Percentiles rank a stretch among this genome's conserved stretches.
Evolutionary conservation across 2,888 invertebrate genomes (phyloP).

Genomic region (Folsomia manolachei): DNA sequence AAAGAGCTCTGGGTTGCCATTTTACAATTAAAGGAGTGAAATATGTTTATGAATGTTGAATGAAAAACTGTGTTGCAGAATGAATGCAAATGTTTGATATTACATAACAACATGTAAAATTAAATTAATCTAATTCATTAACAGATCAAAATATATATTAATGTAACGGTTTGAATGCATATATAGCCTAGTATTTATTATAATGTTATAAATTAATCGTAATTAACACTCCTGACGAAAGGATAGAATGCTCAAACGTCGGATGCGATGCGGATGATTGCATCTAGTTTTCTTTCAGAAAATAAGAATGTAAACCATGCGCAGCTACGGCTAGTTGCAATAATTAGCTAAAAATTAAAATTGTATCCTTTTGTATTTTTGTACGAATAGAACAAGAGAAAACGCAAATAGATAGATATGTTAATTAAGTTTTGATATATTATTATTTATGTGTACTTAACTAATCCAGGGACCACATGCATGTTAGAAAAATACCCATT

Average conservation of each 20-base stretch:
- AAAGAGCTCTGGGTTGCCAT: constrained; percentile 9
- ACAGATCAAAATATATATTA: background rate
- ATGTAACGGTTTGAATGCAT: background rate
- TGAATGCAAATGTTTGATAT: background rate
- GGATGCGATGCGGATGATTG: background rate
- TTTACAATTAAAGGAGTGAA: too few species aligned
- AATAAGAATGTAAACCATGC: background rate
- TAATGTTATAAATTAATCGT: background rate
- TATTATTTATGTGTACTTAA: background rate
- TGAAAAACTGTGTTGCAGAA: background rate
- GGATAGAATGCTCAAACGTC: background rate
- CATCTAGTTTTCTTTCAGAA: constrained; percentile 3
- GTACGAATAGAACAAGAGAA: background rate
- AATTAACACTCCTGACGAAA: constrained; percentile 2
- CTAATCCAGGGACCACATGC: background rate
- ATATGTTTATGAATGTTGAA: too few species aligned
- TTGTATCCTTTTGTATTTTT: constrained; percentile 8
- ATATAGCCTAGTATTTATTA: background rate
- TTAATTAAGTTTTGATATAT: background rate
- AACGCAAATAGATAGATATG: too few species aligned
- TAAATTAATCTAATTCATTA: background rate
- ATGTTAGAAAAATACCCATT: background rate
- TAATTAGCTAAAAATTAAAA: background rate
- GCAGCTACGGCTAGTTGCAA: too few species aligned
- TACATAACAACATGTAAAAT: background rate